Base-by-base conservation (phyloP, 2,113 vertebrate species). In the Struthio camelus region DNA sequence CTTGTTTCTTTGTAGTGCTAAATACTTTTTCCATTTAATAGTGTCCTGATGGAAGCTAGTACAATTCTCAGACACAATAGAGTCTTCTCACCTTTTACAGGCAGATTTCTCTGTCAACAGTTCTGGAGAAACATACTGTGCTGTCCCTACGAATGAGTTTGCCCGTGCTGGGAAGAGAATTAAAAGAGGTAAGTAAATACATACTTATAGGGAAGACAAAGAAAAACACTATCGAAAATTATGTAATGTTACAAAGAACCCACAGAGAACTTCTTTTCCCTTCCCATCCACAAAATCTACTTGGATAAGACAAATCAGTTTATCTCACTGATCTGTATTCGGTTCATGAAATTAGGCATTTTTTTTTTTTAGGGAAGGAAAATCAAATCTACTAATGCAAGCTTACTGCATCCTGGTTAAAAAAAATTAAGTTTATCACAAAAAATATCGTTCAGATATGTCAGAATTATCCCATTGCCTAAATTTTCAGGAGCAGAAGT, bases 111-210 rank as follows among this genome's bases (percentile, higher is more conserved):
- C 99, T 27, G 99, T 99, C 97, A 99, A 98, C 95, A 99, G 98
- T 97, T 99, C 99, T 66, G 99, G 99, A 95, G 99, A 99, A 93
- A 99, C 99, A 62, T 99, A 99, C 96, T 99, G 99, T 73, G 99
- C 99, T 65, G 99, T 99, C 91, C 99, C 99, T 48, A 99, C 99
- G 96, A 99, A 99, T 13, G 99, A 99, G 98, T 99, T 99, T 96
- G 99, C 99, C 96, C 99, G 98, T 0, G 99, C 99, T 97, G 97
- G 76, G 38, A 88, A 84, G 38, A 81, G 84, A 96, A 93, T 24
- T 17, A 42, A 79, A 91, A 94, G 38, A 82, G 80, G 67, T 67
- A 72, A 93, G 59, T 9, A 91, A 83, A 81, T 34, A 80, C 44
- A 90, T 5, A 44, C 4, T 91, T 54, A 40, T 0, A 4, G 38